Conservation (phyloP, 2,888 invertebrate genomes). For the Rapana venosa region DNA sequence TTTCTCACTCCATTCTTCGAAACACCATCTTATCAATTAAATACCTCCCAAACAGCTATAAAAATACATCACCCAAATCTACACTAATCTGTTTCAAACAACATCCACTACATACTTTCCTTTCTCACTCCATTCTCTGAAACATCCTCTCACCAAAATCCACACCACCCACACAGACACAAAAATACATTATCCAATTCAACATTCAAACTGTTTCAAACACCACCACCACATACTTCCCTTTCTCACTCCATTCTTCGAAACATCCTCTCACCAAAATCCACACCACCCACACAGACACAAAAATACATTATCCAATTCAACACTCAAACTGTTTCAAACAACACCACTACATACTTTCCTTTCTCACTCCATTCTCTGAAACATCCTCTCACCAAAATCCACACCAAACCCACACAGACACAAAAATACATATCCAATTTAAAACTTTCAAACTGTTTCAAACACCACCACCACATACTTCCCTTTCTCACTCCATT, state of each 20-base stretch:
- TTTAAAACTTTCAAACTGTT: not conserved
- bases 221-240: not conserved
- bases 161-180: not conserved
- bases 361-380: not conserved
- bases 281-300: not conserved
- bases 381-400: not conserved
- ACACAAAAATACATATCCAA: not conserved
- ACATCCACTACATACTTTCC: not conserved
- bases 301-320: not conserved
- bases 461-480: not conserved
- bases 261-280: not conserved
- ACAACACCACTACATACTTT: not conserved
- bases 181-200: not conserved
- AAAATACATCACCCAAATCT: not conserved
- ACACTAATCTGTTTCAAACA: not conserved
- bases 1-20: too few species aligned
- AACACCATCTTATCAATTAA: too few species aligned
- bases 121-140: not conserved
- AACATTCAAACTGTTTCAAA: not conserved
- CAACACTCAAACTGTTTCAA: not conserved
- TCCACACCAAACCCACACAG: not conserved
- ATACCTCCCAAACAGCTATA: not conserved
- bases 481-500: not conserved
- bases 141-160: not conserved
- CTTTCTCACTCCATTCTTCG: not conserved